Evolutionary conservation across 2,113 vertebrate genomes (phyloP).

Genomic region (Mesitornis unicolor): DNA sequence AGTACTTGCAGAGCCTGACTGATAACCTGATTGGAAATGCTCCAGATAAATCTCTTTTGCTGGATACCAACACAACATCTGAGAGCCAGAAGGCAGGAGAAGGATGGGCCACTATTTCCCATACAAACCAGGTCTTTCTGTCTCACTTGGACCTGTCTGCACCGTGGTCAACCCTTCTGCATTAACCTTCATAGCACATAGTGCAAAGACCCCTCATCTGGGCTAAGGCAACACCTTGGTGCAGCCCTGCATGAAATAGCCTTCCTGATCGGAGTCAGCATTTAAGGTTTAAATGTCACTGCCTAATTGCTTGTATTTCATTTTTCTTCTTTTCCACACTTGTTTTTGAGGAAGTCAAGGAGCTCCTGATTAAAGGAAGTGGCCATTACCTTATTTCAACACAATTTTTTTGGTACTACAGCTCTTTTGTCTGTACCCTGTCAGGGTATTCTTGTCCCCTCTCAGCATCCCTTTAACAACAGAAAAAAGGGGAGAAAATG

Average conservation of each 20-base stretch:
- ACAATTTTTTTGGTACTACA: background rate
- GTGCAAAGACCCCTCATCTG: background rate
- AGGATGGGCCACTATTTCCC: background rate
- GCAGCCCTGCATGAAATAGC: background rate
- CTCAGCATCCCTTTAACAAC: background rate
- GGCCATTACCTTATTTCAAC: background rate
- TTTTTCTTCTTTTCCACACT: background rate
- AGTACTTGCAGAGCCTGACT: background rate
- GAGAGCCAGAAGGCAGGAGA: background rate
- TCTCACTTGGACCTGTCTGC: background rate
- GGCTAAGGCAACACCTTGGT: background rate
- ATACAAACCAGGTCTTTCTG: background rate
- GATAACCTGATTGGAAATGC: background rate
- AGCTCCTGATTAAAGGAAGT: background rate
- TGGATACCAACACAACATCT: background rate
- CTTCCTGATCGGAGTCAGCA: background rate
- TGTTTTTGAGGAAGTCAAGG: background rate
- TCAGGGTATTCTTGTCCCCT: rapidly evolving
- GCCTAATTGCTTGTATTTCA: background rate
- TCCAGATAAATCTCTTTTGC: background rate
- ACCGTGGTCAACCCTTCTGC: background rate
- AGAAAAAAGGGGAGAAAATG: background rate
- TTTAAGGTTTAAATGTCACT: background rate
- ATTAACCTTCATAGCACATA: background rate
- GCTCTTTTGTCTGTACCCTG: background rate